Base-by-base conservation (phyloP, 2,888 invertebrate species). In the Pandemis corylana region DNA sequence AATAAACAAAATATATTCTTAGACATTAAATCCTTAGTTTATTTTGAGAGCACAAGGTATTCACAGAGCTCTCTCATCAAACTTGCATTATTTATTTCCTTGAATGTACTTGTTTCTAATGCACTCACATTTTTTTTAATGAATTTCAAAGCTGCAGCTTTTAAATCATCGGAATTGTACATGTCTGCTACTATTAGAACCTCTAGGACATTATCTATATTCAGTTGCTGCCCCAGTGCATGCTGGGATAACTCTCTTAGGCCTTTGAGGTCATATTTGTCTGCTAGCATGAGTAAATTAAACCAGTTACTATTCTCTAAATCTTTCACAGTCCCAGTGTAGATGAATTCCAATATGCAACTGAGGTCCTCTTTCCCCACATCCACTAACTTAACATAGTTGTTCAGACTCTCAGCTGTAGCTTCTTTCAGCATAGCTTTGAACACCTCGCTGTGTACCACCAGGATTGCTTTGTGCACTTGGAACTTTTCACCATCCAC, bases 341-440 rank as follows among this genome's bases (percentile, higher is more conserved):
- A 94, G 15, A 94, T 89, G 76, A 85, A 94, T 74, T 92, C 90
- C 5, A 94, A 75, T 76, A 94, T 85, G 56, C 80, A 82, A 28
- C 84, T 80, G 0, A 94, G 80, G 72, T 93, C 93, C n/a, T 90
- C 91, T 13, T 86, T 87, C 20, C 79, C 78, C 0, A 91, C 88
- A 82, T 93, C 93, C 20, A 89, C 78, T 41, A 93, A 82, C 77
- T 89, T 91, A 0, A 94, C 91, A 78, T 81, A 87, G 68, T 85
- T 88, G 69, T 89, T 92, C 78, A 89, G 88, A 75, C 90, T 90
- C 77, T 94, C 94, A 0, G 90, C 92, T 0, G 92, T 94, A 44
- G 93, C 93, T 53, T 89, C 90, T 77, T 90, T 91, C 0, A 94
- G 82, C 94, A 94, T 94, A 10, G 94, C 94, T 77, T 90, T 91